Base-by-base conservation (phyloP, 1,140 invertebrate species). In the Macrosteles quadrilineatus region DNA sequence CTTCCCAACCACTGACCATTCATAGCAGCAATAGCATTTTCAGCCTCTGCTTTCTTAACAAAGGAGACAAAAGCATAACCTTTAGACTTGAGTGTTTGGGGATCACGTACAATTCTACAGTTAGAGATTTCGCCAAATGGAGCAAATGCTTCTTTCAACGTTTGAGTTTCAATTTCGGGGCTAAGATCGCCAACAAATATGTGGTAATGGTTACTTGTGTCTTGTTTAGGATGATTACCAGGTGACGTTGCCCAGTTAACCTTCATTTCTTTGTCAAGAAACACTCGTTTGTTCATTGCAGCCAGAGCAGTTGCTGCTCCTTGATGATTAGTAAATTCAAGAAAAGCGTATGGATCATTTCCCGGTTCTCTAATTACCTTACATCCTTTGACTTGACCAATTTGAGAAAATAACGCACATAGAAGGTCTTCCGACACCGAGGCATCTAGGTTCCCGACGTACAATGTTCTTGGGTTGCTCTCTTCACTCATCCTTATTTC, bases 11-110 rank as follows among this genome's bases (percentile, higher is more conserved):
- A 99, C 81, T 99, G 97, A 6, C 98, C 98, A 81, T 99, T 99
- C 98, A 99, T 99, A 63, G 93, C 90, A 69, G 90, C 86, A 73
- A 99, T 99, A 64, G 98, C 98, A 75, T 91, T 93, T 83, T 99
- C 97, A 4, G 98, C 98, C 81, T 99, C 98, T 78, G 94, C 91
- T 85, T 98, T 98, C 82, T 98, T 98, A 19, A 98, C 95, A 83
- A 98, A 99, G 27, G 97, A 99, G 4, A 99, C 97, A 83, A 99
- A 99, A 30, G 98, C 98, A 85, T 99, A 99, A 68, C 98, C 98
- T 85, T 99, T 99, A 73, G 97, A 98, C 85, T 99, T 99, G 77
- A 97, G 87, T 62, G 98, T 99, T 83, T 98, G 95, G 67, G 97
- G 95, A 85, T 99, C 98, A 76, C 96, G 87, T 27, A 99, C 98